Evolutionary conservation across 2,888 invertebrate genomes (phyloP).

Genomic region (Antitype chi): DNA sequence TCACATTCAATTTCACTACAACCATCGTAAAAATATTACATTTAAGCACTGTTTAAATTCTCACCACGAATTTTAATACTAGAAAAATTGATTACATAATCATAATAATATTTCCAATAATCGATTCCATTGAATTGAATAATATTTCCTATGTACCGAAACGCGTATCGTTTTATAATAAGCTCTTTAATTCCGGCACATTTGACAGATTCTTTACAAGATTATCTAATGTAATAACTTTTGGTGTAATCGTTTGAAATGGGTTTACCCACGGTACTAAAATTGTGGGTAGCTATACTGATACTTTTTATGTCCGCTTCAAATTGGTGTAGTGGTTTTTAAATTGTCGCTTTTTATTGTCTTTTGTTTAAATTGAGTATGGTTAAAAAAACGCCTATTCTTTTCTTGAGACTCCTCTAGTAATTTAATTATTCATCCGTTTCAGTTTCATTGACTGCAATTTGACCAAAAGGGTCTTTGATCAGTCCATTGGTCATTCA

Average conservation of each 20-base stretch:
- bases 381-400: slow-evolving; percentile 7
- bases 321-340: slow-evolving; percentile 20
- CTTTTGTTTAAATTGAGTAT: slow-evolving; percentile 24
- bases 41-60: slow-evolving; percentile 31
- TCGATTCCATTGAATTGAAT: slow-evolving; percentile 49
- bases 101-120: slow-evolving; percentile 43
- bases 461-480: background rate
- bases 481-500: background rate
- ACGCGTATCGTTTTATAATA: slow-evolving; percentile 65
- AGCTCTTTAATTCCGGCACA: slow-evolving; percentile 60
- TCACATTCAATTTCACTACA: slow-evolving; percentile 22
- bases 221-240: slow-evolving; percentile 58
- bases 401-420: slow-evolving; percentile 3
- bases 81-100: slow-evolving; percentile 53
- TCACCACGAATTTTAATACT: slow-evolving; percentile 33
- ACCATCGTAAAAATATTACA: slow-evolving; percentile 3
- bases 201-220: slow-evolving; percentile 66
- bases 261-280: slow-evolving; percentile 56
- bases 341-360: slow-evolving; percentile 30
- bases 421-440: slow-evolving; percentile 16
- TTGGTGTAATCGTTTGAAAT: slow-evolving; percentile 39
- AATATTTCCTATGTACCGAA: slow-evolving; percentile 42
- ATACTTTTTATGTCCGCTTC: slow-evolving; percentile 5
- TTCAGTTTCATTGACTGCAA: background rate
- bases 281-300: slow-evolving; percentile 17